phyloP scores from a whole-genome alignment of 2,797 vertebrate species.

The Leontopithecus rosalia region DNA sequence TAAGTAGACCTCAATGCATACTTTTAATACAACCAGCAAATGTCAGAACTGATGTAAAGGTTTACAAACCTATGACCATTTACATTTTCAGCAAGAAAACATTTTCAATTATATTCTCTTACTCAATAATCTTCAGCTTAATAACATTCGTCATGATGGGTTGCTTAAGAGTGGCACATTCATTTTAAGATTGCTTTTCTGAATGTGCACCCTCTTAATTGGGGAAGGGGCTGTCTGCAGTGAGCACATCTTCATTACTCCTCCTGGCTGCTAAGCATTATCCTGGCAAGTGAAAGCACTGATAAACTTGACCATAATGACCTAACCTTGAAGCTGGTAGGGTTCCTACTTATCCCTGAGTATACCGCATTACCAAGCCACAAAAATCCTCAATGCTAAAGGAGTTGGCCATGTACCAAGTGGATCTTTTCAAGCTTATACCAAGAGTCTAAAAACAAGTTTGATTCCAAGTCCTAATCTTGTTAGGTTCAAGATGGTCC shows the following conservation, averaged over 20 bases:
- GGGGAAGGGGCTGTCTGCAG: background rate
- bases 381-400: background rate
- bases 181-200: background rate
- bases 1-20: background rate
- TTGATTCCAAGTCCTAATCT: background rate
- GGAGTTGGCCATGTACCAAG: background rate
- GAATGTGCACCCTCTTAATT: background rate
- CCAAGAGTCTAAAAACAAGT: background rate
- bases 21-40: conserved; percentile 33
- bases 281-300: background rate
- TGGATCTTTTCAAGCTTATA: background rate
- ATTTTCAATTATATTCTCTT: conserved; percentile 63
- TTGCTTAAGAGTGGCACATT: background rate
- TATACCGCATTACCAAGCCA: background rate
- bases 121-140: conserved; percentile 39
- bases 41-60: conserved; percentile 66
- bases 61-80: conserved; percentile 63
- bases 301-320: background rate
- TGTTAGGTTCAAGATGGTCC: background rate
- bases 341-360: background rate
- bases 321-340: background rate
- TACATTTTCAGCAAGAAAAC: conserved; percentile 60
- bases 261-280: background rate
- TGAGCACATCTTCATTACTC: background rate
- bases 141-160: background rate